Base-by-base conservation (phyloP, 2,888 invertebrate genomes). In the Atrina japonica region DNA sequence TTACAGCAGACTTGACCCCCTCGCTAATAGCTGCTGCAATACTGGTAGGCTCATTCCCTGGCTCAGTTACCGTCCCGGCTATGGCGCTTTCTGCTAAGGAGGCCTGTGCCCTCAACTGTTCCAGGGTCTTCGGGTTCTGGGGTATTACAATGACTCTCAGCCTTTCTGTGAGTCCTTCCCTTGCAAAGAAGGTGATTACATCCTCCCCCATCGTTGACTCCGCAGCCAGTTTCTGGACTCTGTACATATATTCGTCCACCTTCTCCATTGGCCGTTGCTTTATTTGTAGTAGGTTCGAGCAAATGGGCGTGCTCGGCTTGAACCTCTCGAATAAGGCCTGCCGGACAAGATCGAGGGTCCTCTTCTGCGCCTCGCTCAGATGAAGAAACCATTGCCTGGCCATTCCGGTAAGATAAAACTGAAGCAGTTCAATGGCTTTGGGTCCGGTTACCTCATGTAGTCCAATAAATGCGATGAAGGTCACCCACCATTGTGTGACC, bases 241-340 rank as follows among this genome's bases (percentile, higher is more conserved):
- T 7, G 47, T 18, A 47, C 47, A 47, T 47, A 21, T 2, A 47
- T 47, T 47, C 21, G n/a, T 47, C 47, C 7, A 47, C 47, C 1
- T n/a, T 47, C 21, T 47, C 47, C 35, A 35, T 35, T 35, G 35
- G 35, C 11, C 35, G 11, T 47, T 47, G 2, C 21, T 47, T n/a
- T 6, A 47, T 47, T n/a, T 21, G 7, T 6, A 1, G n/a, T 14
- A 16, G 21, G 18, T 21, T n/a, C n/a, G n/a, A 21, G 47, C 7
- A 18, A n/a, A 47, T 47, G 7, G 47, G 47, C 14, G 21, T 47
- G 2, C 47, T 47, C 16, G 47, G 47, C 1, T 47, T 47, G n/a
- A 21, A 47, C n/a, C 47, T 7, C 11, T 47, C 47, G n/a, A 47
- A 47, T 21, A 47, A 21, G 21, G 47, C n/a, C n/a, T 43, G 53